phyloP scores from a whole-genome alignment of 2,113 vertebrate genomes.

The Cervus canadensis region DNA sequence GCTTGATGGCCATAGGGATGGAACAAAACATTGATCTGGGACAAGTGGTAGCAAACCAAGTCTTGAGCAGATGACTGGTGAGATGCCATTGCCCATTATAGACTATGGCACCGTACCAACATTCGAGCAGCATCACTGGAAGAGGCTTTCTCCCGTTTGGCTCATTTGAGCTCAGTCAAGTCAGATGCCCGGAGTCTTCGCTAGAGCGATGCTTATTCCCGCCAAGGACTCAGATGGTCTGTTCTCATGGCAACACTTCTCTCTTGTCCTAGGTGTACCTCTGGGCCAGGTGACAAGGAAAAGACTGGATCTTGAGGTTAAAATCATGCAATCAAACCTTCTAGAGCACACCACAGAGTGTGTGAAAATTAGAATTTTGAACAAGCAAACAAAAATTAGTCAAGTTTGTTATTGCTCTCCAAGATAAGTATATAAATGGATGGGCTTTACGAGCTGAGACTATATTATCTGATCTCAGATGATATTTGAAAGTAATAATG shows the following conservation, averaged over 20 bases:
- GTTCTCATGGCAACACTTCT: not conserved
- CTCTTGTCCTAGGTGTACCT: not conserved
- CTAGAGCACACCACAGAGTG: not conserved
- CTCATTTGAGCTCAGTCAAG: not conserved
- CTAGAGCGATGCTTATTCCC: not conserved
- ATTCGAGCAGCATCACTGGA: not conserved
- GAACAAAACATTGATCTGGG: not conserved
- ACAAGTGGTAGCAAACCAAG: not conserved
- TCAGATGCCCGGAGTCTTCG: not conserved
- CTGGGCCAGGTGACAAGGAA: not conserved
- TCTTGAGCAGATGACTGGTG: no score
- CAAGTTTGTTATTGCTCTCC: conserved; percentile 30
- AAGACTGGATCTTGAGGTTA: not conserved
- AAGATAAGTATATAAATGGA: not conserved
- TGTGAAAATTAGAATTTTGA: conserved; percentile 34
- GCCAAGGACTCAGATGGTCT: not conserved
- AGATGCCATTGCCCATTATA: not conserved
- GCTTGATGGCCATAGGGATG: not conserved
- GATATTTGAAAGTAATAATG: not conserved
- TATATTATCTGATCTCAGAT: not conserved
- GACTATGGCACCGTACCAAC: not conserved
- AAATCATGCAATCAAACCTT: not conserved
- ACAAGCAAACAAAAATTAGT: not conserved
- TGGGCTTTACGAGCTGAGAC: not conserved
- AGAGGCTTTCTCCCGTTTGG: not conserved